Percentiles rank a stretch among this genome's conserved stretches.
These are phyloP conservation scores for Propithecus coquereli DNA, from an alignment of 2,113 vertebrate species.

Conservation along the genomic window DNA sequence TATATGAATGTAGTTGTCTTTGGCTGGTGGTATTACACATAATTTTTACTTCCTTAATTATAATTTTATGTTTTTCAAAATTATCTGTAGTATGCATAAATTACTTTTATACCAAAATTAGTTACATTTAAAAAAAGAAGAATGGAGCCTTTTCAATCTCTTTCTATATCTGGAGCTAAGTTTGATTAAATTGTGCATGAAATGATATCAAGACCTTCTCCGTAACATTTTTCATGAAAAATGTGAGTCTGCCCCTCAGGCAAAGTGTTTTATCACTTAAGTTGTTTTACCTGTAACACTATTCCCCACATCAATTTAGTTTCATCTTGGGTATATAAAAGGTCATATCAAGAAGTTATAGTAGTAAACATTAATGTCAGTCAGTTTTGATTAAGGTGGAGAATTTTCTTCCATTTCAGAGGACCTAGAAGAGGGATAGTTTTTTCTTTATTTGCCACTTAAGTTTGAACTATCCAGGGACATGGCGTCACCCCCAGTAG, in stretches of 20 bases:
- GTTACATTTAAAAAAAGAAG: not conserved
- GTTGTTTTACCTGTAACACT: not conserved
- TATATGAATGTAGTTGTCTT: not conserved
- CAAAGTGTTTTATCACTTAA: constrained; percentile 41
- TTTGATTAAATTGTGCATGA: constrained; percentile 42
- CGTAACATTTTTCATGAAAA: constrained; percentile 44
- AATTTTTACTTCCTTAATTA: not conserved
- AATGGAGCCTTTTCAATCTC: not conserved
- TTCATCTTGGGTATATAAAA: constrained; percentile 33
- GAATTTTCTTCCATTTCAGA: not conserved
- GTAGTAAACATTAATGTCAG: not conserved
- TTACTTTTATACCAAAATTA: constrained; percentile 16
- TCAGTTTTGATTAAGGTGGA: constrained; percentile 34
- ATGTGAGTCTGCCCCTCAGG: not conserved
- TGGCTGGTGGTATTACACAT: not conserved
- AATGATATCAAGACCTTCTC: constrained; percentile 2
- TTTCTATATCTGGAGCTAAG: not conserved
- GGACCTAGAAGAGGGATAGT: not conserved
- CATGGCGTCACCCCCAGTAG: not conserved
- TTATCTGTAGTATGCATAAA: not conserved
- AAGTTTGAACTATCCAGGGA: not conserved
- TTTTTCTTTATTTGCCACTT: not conserved
- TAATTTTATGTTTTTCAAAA: constrained; percentile 16
- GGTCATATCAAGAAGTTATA: constrained; percentile 32
- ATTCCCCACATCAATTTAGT: not conserved